Base-by-base conservation (phyloP, 2,797 vertebrate genomes). In the Rhodeus uyekii region DNA sequence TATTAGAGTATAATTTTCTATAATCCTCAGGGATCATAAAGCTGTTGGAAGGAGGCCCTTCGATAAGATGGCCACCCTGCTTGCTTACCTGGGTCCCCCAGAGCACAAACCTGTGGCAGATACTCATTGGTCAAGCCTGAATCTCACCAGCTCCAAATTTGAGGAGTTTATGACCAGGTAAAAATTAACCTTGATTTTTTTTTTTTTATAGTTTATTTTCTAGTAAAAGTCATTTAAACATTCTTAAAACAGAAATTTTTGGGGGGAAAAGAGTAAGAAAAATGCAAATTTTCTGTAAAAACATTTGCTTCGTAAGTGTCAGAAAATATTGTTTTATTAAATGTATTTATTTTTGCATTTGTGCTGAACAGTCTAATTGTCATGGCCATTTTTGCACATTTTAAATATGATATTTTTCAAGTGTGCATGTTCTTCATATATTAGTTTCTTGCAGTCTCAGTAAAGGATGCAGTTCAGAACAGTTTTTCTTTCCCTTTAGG, bases 161-260 rank as follows among this genome's bases (percentile, higher is more conserved):
- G 98, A 99, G 81, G 97, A 99, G 89, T 99, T 99, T 87, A 99
- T 99, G 98, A 99, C 97, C 0, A 97, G 97, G 98, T 99, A 95
- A 65, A n/a, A 44, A 38, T 13, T n/a, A n/a, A n/a, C n/a, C n/a
- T n/a, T n/a, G n/a, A n/a, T n/a, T n/a, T n/a, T n/a, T n/a, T n/a
- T n/a, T n/a, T n/a, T n/a, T n/a, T n/a, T n/a, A n/a, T n/a, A n/a
- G n/a, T n/a, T n/a, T n/a, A n/a, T n/a, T n/a, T n/a, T n/a, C n/a
- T n/a, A n/a, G n/a, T n/a, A n/a, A n/a, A n/a, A n/a, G n/a, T n/a
- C n/a, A n/a, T n/a, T n/a, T n/a, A n/a, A n/a, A n/a, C n/a, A n/a
- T n/a, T n/a, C n/a, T n/a, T n/a, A n/a, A n/a, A n/a, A n/a, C n/a
- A n/a, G n/a, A n/a, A n/a, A n/a, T n/a, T n/a, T n/a, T n/a, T n/a